Evolutionary conservation across 2,797 vertebrate species (phyloP), one percentile per base, ranked within the genome.

Genomic region (Salarias fasciatus): DNA sequence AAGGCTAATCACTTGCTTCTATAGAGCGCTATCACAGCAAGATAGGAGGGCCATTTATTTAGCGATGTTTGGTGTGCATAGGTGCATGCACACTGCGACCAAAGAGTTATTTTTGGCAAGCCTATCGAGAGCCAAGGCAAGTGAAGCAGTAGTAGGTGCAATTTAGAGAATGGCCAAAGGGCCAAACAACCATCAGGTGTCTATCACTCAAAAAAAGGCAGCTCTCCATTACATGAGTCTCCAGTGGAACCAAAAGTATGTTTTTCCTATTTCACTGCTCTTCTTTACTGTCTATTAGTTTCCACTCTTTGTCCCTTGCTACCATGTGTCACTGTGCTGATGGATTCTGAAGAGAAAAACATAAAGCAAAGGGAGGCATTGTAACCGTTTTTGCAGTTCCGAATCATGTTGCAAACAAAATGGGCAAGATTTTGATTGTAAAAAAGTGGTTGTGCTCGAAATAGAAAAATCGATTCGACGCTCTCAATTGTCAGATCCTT

Each of bases 1-100:
- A 65, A 61, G 53, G 72, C 59, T 71, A 76, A 82, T 85, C 83
- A 36, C 53, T 45, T 66, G 57, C 75, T 84, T 80, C 76, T 79
- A 72, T 77, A 68, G 52, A 37, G 58, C 49, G 57, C 54, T 18
- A 49, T 63, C 53, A 62, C 8, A 9, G 63, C 11, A 28, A 48
- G 24, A 55, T 14, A 60, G 43, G 60, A 73, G 28, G 46, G 55
- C 48, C 46, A 67, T 76, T 84, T 76, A 70, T 51, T 68, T 49
- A 40, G 30, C 69, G 51, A 10, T 13, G 6, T 41, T 59, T 50
- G 63, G 46, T 60, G 58, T 60, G 58, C 65, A 60, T 63, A 60
- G 37, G 70, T 0, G 11, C 18, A 47, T 37, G 43, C 51, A 58
- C 46, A 3, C 4, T 7, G 45, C 53, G 53, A 60, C 50, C n/a